Evolutionary conservation across 1,140 invertebrate genomes (phyloP).

Genomic region (Eriosoma lanigerum): DNA sequence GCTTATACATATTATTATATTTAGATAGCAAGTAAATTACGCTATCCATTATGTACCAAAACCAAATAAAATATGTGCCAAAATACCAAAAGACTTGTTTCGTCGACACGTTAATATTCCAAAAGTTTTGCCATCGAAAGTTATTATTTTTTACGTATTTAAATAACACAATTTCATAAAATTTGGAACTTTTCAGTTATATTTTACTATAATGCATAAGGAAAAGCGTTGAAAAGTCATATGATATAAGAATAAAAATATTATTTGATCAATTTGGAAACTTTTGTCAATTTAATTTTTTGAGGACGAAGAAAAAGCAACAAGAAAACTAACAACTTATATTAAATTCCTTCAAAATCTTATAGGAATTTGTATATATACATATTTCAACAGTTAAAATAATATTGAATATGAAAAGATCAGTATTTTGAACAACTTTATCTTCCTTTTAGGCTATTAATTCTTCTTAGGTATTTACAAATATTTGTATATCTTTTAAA

Average conservation of each 20-base stretch:
- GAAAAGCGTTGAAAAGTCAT: background rate
- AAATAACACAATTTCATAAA: background rate
- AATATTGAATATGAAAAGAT: background rate
- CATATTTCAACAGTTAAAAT: background rate
- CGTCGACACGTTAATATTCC: background rate
- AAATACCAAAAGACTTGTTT: background rate
- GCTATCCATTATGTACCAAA: background rate
- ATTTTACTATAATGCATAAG: background rate
- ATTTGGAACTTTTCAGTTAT: background rate
- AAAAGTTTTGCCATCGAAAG: background rate
- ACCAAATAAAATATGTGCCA: background rate
- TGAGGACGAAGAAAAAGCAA: background rate
- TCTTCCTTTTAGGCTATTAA: background rate
- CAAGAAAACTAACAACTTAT: background rate
- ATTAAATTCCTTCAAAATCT: background rate
- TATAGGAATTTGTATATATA: background rate
- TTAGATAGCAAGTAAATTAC: background rate
- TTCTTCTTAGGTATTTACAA: background rate
- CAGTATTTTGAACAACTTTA: background rate
- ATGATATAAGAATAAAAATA: background rate
- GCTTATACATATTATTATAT: background rate
- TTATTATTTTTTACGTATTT: background rate
- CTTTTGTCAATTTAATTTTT: background rate
- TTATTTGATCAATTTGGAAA: background rate
- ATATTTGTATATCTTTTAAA: too few species aligned